Percentiles rank a stretch among this genome's conserved stretches.
These are phyloP conservation scores for Tenebrio molitor DNA, from an alignment of 1,140 invertebrate species.

Conservation along the genomic window DNA sequence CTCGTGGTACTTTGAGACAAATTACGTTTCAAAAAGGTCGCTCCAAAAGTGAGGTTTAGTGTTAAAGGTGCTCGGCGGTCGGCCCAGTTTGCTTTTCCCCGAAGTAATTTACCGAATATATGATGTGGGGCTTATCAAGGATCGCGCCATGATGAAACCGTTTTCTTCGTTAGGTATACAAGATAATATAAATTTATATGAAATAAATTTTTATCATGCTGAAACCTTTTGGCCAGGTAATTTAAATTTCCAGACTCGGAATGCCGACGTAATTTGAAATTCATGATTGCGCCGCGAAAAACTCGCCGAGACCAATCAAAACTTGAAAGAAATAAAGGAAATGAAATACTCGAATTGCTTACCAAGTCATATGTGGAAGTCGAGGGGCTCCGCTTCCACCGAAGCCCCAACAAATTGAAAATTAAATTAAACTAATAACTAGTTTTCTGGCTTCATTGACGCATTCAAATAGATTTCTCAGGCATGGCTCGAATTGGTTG, in stretches of 20 bases:
- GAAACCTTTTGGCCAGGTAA: conserved; percentile 7
- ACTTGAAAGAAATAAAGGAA: conserved; percentile 18
- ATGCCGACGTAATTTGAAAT: conserved; percentile 18
- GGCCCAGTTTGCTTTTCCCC: too few species aligned
- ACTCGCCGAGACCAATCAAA: conserved; percentile 3
- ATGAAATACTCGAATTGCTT: conserved; percentile 9
- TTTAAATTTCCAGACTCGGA: conserved; percentile 9
- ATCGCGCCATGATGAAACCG: background rate
- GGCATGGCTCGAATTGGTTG: too few species aligned
- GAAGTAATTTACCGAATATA: background rate
- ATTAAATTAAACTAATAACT: too few species aligned
- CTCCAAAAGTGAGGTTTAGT: too few species aligned
- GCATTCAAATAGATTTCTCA: too few species aligned
- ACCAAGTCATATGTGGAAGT: conserved; percentile 3
- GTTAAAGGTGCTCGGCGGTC: too few species aligned
- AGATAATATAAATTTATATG: background rate
- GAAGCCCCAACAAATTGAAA: too few species aligned
- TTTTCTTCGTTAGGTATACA: background rate
- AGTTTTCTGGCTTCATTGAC: too few species aligned
- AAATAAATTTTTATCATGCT: conserved; percentile 7
- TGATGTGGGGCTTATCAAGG: background rate
- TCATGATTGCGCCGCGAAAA: conserved; percentile 9
- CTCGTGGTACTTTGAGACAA: too few species aligned
- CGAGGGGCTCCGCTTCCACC: too few species aligned
- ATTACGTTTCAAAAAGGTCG: too few species aligned